Evolutionary conservation across 2,888 invertebrate genomes (phyloP), one percentile per base, ranked within the genome.

Genomic region (Cosmia pyralina): DNA sequence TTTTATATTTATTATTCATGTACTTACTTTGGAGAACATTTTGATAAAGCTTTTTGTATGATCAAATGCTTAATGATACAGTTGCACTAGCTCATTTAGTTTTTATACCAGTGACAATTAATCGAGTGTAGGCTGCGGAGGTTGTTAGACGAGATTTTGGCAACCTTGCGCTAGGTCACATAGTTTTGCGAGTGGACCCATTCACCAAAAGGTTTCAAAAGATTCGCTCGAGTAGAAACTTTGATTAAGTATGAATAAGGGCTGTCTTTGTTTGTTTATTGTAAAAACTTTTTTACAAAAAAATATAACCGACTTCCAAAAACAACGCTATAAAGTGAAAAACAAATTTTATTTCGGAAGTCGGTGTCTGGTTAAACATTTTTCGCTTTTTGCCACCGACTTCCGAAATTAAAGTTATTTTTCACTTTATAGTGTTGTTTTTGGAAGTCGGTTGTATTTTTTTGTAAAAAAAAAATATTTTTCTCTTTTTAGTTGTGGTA

Each of bases 11-110:
- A n/a, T 44, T 57, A 55, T 22, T 4, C 2, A 4, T 22, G 8
- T 53, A 77, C 85, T 79, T 82, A 84, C 82, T 84, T 85, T 85
- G 48, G 77, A 73, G 57, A 84, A 77, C 82, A 84, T 82, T 72
- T 81, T 78, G 73, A 63, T 85, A 57, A 28, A 28, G 22, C 67
- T 68, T 50, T 53, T 70, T 60, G 66, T 38, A 22, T 67, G 64
- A 72, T 76, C 72, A 75, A 69, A 64, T 34, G 55, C n/a, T 44
- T 67, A 77, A 69, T 83, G 81, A 80, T 83, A 77, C 11, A n/a
- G 58, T 77, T 77, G 17, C 17, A 52, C 17, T 69, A 17, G 59
- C 7, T 17, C 41, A 55, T 69, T 69, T 60, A 59, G 63, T 73
- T 78, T 83, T 68, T 83, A 83, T 83, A 81, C 70, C 63, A 66